These are phyloP conservation scores for Gambusia yucatana DNA, from an alignment of 2,797 vertebrate species.

Conservation along the genomic window DNA sequence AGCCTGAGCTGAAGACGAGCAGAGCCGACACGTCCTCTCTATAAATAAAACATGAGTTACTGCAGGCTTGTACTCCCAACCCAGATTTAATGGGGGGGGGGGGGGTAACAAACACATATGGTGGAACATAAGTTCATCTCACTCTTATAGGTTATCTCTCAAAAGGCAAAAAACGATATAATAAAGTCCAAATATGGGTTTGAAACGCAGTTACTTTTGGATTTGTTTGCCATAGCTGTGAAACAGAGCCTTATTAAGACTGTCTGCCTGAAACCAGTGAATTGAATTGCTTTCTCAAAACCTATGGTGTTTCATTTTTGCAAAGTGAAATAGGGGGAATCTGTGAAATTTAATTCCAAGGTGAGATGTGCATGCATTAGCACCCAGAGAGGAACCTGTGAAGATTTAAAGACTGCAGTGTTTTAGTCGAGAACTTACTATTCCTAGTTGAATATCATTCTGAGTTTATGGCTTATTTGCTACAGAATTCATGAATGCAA, in stretches of 20 bases:
- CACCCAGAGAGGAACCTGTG: neutral
- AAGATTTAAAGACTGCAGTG: neutral
- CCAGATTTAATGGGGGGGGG: constrained; percentile 72
- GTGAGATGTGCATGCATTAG: constrained; percentile 23
- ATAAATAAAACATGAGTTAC: constrained; percentile 81
- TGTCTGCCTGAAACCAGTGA: constrained; percentile 18
- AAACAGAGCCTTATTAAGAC: constrained; percentile 24
- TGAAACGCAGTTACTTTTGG: constrained; percentile 41
- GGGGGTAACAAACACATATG: constrained; percentile 68
- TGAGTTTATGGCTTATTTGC: neutral
- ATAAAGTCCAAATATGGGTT: constrained; percentile 52
- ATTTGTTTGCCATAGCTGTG: constrained; percentile 36
- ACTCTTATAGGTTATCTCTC: constrained; percentile 58
- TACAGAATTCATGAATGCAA: neutral
- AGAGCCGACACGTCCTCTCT: constrained; percentile 65
- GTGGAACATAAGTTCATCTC: constrained; percentile 52
- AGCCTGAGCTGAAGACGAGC: constrained; percentile 72
- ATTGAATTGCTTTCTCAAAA: constrained; percentile 40
- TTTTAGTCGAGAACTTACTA: neutral
- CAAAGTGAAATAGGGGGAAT: constrained; percentile 29
- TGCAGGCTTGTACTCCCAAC: constrained; percentile 69
- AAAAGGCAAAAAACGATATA: constrained; percentile 29
- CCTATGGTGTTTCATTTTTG: constrained; percentile 27
- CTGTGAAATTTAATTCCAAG: constrained; percentile 40
- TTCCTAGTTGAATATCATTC: neutral